Evolutionary conservation across 2,797 vertebrate genomes (phyloP), one percentile per base, ranked within the genome.

Genomic region (Gymnoscopelus microlampas): DNA sequence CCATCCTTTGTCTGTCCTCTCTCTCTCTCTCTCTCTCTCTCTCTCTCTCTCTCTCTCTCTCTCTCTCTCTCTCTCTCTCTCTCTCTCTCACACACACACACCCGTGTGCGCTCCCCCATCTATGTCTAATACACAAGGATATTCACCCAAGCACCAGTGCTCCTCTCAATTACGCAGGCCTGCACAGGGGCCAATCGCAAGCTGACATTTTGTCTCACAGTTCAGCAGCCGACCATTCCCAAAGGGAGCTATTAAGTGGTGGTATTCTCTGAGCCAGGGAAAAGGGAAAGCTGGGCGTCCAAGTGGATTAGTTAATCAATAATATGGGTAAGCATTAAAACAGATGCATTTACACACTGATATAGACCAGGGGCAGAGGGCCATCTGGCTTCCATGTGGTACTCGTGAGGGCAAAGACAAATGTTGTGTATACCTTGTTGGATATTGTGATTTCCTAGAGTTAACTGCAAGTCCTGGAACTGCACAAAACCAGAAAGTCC

Each of bases 241-340:
- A 85, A 75, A 87, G 92, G 91, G 93, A 91, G 91, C 91, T 92
- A 94, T 94, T 94, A 94, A 91, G 88, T 89, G 85, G 84, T 89
- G 83, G 84, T 84, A 77, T 75, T 82, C 84, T 78, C 85, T 68
- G 73, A 87, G 76, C 86, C 77, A 76, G 77, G 78, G 72, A 84
- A 77, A n/a, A 44, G 50, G 44, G 51, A 76, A 70, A 85, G 70
- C 78, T 59, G 51, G 53, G 80, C 82, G 81, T 83, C 78, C 49
- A 70, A 86, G 86, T 84, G 86, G 82, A 90, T 91, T 82, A 89
- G 77, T 71, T 85, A 79, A 92, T 93, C 91, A 86, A 93, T 93
- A 91, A 91, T 81, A 89, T 71, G 77, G 81, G 82, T 67, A 86
- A 80, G 78, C 76, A 85, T 77, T 87, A 82, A 90, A 89, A 89